Evolutionary conservation across 2,113 vertebrate species (phyloP).

Genomic region (Clupea harengus): DNA sequence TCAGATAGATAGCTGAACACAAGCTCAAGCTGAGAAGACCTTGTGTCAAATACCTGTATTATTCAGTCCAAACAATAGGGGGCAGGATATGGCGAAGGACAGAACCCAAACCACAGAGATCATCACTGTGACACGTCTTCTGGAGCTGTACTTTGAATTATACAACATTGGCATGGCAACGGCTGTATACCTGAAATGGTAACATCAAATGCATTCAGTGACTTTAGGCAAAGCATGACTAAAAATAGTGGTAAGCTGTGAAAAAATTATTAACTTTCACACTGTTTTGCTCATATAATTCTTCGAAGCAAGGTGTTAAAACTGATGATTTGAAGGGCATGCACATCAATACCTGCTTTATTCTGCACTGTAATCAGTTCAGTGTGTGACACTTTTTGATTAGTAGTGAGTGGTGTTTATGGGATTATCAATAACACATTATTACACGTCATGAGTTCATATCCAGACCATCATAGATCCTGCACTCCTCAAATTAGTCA

Average conservation of each 20-base stretch:
- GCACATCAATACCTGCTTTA: background rate
- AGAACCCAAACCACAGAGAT: constrained; percentile 95
- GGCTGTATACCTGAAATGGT: constrained; percentile 85
- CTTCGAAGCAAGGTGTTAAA: background rate
- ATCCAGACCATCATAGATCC: background rate
- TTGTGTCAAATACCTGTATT: constrained; percentile 80
- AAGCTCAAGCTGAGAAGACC: too few species aligned
- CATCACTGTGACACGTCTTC: constrained; percentile 94
- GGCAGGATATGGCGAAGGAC: constrained; percentile 97
- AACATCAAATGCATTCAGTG: background rate
- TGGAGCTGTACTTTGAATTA: constrained; percentile 97
- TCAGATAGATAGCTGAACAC: too few species aligned
- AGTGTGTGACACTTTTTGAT: background rate
- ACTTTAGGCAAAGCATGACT: background rate
- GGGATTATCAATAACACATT: constrained; percentile 3
- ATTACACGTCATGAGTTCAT: background rate
- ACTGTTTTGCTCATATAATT: background rate
- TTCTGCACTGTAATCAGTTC: background rate
- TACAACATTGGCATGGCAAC: constrained; percentile 99
- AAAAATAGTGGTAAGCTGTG: background rate
- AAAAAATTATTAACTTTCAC: constrained; percentile 12
- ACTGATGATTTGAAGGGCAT: background rate
- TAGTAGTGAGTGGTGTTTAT: background rate
- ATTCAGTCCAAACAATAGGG: constrained; percentile 93
- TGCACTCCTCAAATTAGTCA: background rate